phyloP scores from a whole-genome alignment of 2,113 vertebrate genomes.

The Progne subis region DNA sequence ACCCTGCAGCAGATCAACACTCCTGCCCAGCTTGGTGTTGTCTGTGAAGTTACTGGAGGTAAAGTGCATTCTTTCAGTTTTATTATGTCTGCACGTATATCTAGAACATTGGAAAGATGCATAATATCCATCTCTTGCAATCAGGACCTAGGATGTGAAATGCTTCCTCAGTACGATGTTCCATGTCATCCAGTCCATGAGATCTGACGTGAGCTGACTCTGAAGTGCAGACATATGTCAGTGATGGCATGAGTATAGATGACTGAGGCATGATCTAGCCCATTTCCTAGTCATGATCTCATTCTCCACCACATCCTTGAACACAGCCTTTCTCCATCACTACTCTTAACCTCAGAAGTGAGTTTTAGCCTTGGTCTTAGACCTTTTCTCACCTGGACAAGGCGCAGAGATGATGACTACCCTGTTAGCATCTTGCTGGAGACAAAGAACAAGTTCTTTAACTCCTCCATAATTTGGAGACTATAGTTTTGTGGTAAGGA shows the following conservation, averaged over 20 bases:
- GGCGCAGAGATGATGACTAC: neutral
- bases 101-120: neutral
- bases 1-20: neutral
- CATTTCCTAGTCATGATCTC: neutral
- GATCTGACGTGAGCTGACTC: neutral
- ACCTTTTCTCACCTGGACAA: neutral
- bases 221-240: neutral
- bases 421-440: neutral
- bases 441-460: neutral
- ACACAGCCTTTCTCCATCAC: neutral
- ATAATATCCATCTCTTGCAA: neutral
- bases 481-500: neutral
- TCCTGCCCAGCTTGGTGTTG: neutral
- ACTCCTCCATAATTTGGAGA: neutral
- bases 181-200: neutral
- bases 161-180: neutral
- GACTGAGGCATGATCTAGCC: accelerated
- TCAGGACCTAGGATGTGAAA: neutral
- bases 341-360: neutral
- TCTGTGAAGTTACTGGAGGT: neutral
- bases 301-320: neutral
- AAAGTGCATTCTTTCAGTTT: neutral
- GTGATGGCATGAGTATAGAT: neutral
- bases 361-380: neutral
- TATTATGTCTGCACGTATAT: neutral